Evolutionary conservation across 1,140 invertebrate species (phyloP).

Genomic region (Forficula auricularia): DNA sequence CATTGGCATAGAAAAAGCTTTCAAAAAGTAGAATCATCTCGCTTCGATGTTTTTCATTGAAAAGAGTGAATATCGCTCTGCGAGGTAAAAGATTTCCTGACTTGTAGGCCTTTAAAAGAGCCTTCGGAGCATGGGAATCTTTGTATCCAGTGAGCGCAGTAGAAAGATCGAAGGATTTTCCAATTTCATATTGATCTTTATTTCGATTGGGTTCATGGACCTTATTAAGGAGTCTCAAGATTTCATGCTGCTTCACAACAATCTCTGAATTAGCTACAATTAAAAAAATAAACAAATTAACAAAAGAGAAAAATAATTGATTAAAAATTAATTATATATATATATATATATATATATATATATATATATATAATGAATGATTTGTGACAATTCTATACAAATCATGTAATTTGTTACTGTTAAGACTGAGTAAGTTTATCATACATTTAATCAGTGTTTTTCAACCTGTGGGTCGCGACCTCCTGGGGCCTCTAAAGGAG

Average conservation of each 20-base stretch:
- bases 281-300: too few species aligned
- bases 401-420: too few species aligned
- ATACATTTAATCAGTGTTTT: too few species aligned
- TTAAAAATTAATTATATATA: too few species aligned
- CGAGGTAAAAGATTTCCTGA: conserved; percentile 12
- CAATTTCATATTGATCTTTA: conserved; percentile 11
- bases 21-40: conserved; percentile 37
- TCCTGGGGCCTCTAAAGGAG: too few species aligned
- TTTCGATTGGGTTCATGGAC: conserved; percentile 12
- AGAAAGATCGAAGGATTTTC: conserved; percentile 10
- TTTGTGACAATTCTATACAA: too few species aligned
- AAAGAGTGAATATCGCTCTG: conserved; percentile 23
- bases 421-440: too few species aligned
- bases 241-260: conserved; percentile 11
- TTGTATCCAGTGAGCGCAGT: conserved; percentile 10
- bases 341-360: too few species aligned
- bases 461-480: too few species aligned
- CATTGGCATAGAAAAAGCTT: conserved; percentile 38
- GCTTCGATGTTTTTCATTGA: conserved; percentile 30
- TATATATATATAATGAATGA: too few species aligned
- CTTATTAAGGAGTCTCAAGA: conserved; percentile 13
- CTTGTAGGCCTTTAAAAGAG: neutral
- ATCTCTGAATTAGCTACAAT: conserved; percentile 10
- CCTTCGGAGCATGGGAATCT: neutral
- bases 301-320: too few species aligned